phyloP scores from a whole-genome alignment of 2,797 vertebrate species.

The Coilia nasus region DNA sequence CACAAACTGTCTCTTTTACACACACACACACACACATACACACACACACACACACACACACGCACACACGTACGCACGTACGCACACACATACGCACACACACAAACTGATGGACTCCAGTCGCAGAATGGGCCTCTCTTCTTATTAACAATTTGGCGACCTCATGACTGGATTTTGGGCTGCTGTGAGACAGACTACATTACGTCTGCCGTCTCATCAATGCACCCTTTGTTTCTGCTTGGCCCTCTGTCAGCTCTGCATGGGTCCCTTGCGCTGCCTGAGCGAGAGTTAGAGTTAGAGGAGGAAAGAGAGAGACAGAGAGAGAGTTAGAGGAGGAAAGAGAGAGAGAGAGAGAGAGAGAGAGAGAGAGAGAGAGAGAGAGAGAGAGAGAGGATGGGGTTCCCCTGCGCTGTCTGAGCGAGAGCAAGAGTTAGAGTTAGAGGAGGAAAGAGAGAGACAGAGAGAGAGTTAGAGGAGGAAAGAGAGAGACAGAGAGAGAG shows the following conservation, averaged over 20 bases:
- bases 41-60: not conserved
- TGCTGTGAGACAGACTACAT: conserved; percentile 69
- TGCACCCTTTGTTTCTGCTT: conserved; percentile 77
- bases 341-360: conserved; percentile 51
- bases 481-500: not conserved
- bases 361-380: conserved; percentile 34
- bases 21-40: conserved; percentile 12
- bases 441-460: conserved; percentile 1
- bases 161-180: conserved; percentile 74
- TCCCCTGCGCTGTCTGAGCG: conserved; percentile 55
- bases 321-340: conserved; percentile 44
- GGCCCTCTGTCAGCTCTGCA: conserved; percentile 72
- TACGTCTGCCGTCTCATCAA: conserved; percentile 73
- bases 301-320: conserved; percentile 28
- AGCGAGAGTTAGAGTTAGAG: not conserved
- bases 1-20: not conserved
- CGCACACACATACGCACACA: conserved; percentile 57
- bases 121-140: conserved; percentile 58
- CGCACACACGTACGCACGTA: conserved; percentile 46
- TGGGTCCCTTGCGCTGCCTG: conserved; percentile 64
- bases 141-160: conserved; percentile 73
- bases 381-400: conserved; percentile 50
- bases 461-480: conserved; percentile 34
- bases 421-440: conserved; percentile 13
- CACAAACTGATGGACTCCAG: conserved; percentile 41